Evolutionary conservation across 2,888 invertebrate species (phyloP), one percentile per base, ranked within the genome.

Genomic region (Ethmia dodecea): DNA sequence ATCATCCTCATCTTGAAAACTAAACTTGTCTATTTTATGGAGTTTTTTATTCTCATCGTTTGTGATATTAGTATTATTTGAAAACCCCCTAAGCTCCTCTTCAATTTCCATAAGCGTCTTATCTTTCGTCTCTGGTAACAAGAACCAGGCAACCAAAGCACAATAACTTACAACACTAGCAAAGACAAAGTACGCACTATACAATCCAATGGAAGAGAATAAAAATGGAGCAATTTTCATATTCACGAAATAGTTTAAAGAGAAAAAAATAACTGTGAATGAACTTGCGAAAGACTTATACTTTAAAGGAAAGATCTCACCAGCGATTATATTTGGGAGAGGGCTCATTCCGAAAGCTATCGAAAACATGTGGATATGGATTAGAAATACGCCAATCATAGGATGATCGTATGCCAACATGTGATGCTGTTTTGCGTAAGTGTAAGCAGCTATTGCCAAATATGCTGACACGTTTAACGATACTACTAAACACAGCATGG

Each of bases 241-340:
- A 5, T 5, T 8, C 8, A 89, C 87, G 2, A 87, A 12, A 52
- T 92, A 92, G 43, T 89, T 88, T 28, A 89, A 81, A 27, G 89
- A 89, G 12, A 87, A 84, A 2, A 88, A 80, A 18, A 88, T 84
- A 13, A 89, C 72, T n/a, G 89, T 88, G 6, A 91, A 69, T 0
- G 89, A 90, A 1, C 90, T 88, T 1, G 90, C 91, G 0, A 89
- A 64, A 13, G 89, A 90, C 34, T 90, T 78, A 31, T 87, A 87
- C 29, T 84, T 80, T 14, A 88, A 70, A 1, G 92, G 87, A 43
- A 91, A 91, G 0, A 93, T 78, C 57, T 93, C 93, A 0, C 92
- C 92, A 20, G 90, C 88, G 69, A 93, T 88, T 3, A 91, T 88
- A 77, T 90, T 92, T 0, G 92, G 92, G 37, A 93, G 50, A 0